Base-by-base conservation (phyloP, 2,888 invertebrate species). In the Linnaemya vulpina region DNA sequence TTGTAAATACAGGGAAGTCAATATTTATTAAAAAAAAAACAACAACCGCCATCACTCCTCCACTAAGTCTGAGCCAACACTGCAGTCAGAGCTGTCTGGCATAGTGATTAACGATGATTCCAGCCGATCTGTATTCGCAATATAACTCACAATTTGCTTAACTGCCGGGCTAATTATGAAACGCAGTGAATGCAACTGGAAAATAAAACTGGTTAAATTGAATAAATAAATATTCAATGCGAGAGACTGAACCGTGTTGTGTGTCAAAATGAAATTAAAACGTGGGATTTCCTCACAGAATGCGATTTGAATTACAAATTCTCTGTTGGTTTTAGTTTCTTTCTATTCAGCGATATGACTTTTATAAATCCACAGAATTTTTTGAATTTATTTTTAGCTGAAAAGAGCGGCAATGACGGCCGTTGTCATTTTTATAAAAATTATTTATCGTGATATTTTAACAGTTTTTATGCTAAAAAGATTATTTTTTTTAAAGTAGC, bases 201-300 rank as follows among this genome's bases (percentile, higher is more conserved):
- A 58, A 46, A 76, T 10, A 13, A 51, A 63, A 75, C 17, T 25
- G 25, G 40, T 55, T 43, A 65, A 65, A 55, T 75, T 15, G 53
- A 67, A 75, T 9, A 62, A 63, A 76, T 35, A 67, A 65, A 75
- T 75, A 76, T 67, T 67, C 58, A 58, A 13, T 0, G 35, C 68
- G n/a, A 60, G 3, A 35, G 22, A 13, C 43, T 7, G 20, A 46
- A 51, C 51, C 10, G 49, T 60, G 68, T 40, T 49, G 67, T 51
- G 49, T 68, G 35, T 65, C 55, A 65, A 68, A 49, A 71, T 58
- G 46, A n/a, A n/a, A 62, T 53, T 38, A 43, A 77, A 82, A 85
- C 86, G 87, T 87, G 87, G 87, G 87, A 87, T 87, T 87, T 87
- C 82, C 87, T 87, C 67, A 75, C 43, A 68, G 35, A 79, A 55